Base-by-base conservation (phyloP, 2,113 vertebrate species). In the Falco punctatus region DNA sequence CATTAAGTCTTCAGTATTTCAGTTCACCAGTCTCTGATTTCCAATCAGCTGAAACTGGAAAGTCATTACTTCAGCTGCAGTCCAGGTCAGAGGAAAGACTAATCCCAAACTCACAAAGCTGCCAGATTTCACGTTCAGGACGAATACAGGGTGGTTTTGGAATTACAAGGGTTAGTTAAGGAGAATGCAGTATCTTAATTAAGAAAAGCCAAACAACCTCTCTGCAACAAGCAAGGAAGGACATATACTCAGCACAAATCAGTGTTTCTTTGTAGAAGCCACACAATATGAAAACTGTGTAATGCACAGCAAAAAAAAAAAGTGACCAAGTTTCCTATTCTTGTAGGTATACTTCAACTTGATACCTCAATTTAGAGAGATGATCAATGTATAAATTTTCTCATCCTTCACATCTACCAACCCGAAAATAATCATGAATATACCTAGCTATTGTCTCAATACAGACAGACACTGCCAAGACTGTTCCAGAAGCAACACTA, bases 1-100 rank as follows among this genome's bases (percentile, higher is more conserved):
- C 95, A 97, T 96, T 96, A 97, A 97, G 81, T 79, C 86, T 90
- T 81, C 92, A 78, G 89, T 74, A 97, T 91, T 96, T 93, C 94
- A 91, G 96, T 67, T 94, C 92, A 90, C 57, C 86, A 96, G 75
- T 16, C 80, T 87, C 97, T 94, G 88, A 30, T 81, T 96, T 98
- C 82, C 95, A 96, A 73, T 94, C 92, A 92, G 92, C 88, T 96
- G 88, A 96, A 97, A 90, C 87, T 93, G 81, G 96, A 91, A 94
- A 96, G 88, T 90, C 87, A 85, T 84, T 83, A 93, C 91, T 83
- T 86, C 81, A 91, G 92, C 94, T 95, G 28, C 32, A 92, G 73
- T 49, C 86, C 88, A 86, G 83, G 90, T 92, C 92, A 96, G 67
- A 66, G 78, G 28, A 48, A 62, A 87, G 65, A 82, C 57, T 64